These are phyloP conservation scores for Rhabdornis inornatus DNA, from an alignment of 2,113 vertebrate genomes.

Conservation along the genomic window DNA sequence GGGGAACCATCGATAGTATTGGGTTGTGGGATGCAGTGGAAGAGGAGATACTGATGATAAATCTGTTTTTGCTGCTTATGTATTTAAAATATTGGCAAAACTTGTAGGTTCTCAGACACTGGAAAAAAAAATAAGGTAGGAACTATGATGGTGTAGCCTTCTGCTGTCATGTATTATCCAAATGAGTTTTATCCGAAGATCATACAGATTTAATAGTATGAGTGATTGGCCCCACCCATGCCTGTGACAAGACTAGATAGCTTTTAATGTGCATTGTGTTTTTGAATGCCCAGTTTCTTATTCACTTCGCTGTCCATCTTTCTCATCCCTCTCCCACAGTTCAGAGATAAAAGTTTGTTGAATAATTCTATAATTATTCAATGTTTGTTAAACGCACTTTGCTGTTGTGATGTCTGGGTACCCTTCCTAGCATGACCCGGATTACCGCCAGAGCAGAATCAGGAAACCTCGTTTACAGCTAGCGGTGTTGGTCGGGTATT, in stretches of 20 bases:
- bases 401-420: not conserved
- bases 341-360: not conserved
- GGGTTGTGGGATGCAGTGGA: not conserved
- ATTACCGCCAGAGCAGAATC: not conserved
- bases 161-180: not conserved
- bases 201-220: not conserved
- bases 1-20: accelerated
- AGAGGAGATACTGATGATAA: not conserved
- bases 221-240: not conserved
- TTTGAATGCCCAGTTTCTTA: not conserved
- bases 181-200: not conserved
- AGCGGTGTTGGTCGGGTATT: not conserved
- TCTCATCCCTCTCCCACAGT: not conserved
- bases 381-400: not conserved
- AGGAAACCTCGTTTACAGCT: not conserved
- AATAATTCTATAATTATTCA: not conserved
- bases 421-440: not conserved
- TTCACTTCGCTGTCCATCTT: not conserved
- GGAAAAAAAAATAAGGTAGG: not conserved
- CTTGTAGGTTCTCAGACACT: not conserved
- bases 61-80: not conserved
- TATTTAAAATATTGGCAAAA: not conserved
- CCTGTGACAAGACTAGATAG: not conserved
- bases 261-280: not conserved
- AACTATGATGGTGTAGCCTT: not conserved